Evolutionary conservation across 2,113 vertebrate species (phyloP), one percentile per base, ranked within the genome.

Genomic region (Brachyhypopomus gauderio): DNA sequence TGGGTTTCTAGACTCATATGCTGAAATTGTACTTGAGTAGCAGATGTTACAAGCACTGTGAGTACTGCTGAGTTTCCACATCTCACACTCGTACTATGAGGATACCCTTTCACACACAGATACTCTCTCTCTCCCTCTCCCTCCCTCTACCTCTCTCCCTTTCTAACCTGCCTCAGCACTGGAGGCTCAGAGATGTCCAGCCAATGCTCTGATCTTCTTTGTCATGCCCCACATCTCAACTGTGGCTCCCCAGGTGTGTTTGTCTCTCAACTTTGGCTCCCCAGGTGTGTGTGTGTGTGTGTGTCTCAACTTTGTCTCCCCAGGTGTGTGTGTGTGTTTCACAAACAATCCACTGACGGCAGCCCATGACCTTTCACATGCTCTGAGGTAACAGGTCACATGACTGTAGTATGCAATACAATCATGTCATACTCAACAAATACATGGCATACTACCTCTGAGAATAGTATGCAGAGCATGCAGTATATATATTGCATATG

Each of bases 171-270:
- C 73, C 74, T 81, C 22, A 59, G 48, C 30, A 64, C 12, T 56
- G 71, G 69, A 56, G 58, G 70, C 30, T 77, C 60, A 81, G 70
- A 41, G 14, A 69, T 17, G 59, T 59, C 41, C 20, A n/a, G 27
- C 56, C 69, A 78, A 77, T 30, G 70, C 63, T 62, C 41, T 77
- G 12, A 52, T 9, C 55, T 70, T 66, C 59, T 45, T 73, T 81
- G 67, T 64, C 22, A 69, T 78, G 34, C 41, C 30, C 55, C 30
- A 30, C 12, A 19, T 12, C n/a, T 52, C n/a, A 17, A 72, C 20
- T 67, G 19, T 25, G 12, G 14, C 22, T 38, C 20, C 45, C 41
- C 41, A 45, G 41, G 5, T 6, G 41, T 52, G 12, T 64, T n/a
- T 30, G 30, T 17, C 19, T 12, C n/a, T 52, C n/a, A 17, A 72